These are phyloP conservation scores for Drosophila subobscura DNA, from an alignment of 1,140 invertebrate species.

Conservation along the genomic window DNA sequence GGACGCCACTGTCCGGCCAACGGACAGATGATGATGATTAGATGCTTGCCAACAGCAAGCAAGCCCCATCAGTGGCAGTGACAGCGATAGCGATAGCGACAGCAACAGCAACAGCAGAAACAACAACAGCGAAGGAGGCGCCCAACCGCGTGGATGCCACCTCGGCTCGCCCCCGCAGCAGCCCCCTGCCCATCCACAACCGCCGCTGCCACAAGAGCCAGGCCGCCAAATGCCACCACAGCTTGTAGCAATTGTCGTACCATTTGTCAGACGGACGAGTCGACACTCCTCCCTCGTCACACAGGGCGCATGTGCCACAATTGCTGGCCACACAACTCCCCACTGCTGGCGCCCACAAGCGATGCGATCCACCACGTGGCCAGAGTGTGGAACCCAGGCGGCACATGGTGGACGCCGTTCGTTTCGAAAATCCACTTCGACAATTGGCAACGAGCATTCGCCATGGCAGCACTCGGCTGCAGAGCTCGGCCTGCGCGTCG, in stretches of 20 bases:
- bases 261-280: conserved; percentile 77
- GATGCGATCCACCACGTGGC: conserved; percentile 67
- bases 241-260: conserved; percentile 83
- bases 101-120: not conserved
- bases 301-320: conserved; percentile 71
- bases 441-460: conserved; percentile 76
- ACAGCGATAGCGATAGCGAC: not conserved
- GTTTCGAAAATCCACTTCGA: conserved; percentile 79
- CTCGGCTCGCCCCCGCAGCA: too few relatives aligned
- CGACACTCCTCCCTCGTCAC: conserved; percentile 77
- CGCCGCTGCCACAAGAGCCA: conserved; percentile 36
- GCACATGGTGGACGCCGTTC: conserved; percentile 74
- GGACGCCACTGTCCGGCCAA: too few relatives aligned
- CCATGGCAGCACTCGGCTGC: conserved; percentile 18
- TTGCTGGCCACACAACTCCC: conserved; percentile 1
- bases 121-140: conserved; percentile 31
- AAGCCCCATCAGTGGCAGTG: too few relatives aligned
- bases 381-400: conserved; percentile 56
- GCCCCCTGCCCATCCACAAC: too few relatives aligned
- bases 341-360: conserved; percentile 20
- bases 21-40: too few relatives aligned
- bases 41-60: too few relatives aligned
- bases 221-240: conserved; percentile 80
- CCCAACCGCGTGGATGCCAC: conserved; percentile 51
- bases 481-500: conserved; percentile 23